phyloP scores from a whole-genome alignment of 2,797 vertebrate genomes.

The Artibeus jamaicensis region DNA sequence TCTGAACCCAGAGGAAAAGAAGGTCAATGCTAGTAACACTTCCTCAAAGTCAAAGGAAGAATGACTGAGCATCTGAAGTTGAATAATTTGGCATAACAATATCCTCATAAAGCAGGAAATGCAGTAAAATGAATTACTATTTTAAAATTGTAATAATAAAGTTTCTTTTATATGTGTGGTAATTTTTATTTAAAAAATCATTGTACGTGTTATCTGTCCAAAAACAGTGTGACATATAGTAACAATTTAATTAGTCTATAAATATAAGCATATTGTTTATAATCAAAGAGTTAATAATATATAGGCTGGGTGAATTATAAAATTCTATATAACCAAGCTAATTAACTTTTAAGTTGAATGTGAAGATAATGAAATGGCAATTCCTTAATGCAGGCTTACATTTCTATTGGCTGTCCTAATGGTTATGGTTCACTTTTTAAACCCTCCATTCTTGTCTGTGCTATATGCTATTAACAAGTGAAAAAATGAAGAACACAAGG shows the following conservation, averaged over 20 bases:
- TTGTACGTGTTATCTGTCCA: background rate
- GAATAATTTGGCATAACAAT: background rate
- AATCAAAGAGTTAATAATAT: background rate
- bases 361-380: background rate
- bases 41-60: constrained; percentile 54
- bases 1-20: background rate
- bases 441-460: too few relatives aligned
- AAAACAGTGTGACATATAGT: background rate
- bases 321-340: background rate
- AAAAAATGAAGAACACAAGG: background rate
- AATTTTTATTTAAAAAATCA: background rate
- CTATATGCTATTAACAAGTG: background rate
- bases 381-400: background rate
- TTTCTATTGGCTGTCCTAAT: background rate
- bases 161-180: background rate
- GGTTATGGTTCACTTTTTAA: background rate
- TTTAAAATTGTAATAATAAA: background rate
- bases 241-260: background rate
- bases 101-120: background rate
- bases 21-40: background rate
- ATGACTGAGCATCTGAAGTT: background rate
- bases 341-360: background rate
- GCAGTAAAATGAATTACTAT: background rate
- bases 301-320: background rate
- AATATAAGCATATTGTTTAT: background rate